Evolutionary conservation across 2,888 invertebrate genomes (phyloP).

Genomic region (Artemia sp.): DNA sequence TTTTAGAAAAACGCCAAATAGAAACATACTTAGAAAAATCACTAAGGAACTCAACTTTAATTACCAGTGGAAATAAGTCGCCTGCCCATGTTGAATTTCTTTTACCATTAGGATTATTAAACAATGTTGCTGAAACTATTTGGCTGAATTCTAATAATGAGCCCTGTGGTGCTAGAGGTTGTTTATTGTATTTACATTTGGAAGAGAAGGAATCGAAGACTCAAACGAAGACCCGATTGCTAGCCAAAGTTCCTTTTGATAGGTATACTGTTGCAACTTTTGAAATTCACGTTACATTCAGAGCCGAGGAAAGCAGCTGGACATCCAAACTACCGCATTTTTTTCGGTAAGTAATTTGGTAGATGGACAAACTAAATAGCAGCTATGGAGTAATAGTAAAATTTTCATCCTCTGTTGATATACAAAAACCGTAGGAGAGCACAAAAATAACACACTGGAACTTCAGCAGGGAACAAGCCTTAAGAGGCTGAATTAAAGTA

Average conservation of each 20-base stretch:
- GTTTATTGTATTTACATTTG: not conserved
- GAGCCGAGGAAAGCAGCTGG: not conserved
- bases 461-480: no score
- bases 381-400: no score
- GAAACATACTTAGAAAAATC: slow-evolving; percentile 3
- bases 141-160: not conserved
- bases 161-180: slow-evolving; percentile 12
- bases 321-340: slow-evolving; percentile 4
- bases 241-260: slow-evolving; percentile 4
- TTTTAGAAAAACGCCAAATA: slow-evolving; percentile 6
- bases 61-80: not conserved
- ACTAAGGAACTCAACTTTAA: not conserved
- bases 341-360: not conserved
- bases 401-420: no score
- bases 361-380: no score
- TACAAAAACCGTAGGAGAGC: no score
- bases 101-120: slow-evolving; percentile 3
- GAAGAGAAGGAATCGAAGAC: slow-evolving; percentile 1
- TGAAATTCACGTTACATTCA: not conserved
- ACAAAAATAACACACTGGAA: no score
- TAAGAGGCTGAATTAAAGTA: no score
- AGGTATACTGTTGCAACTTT: not conserved
- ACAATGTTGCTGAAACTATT: slow-evolving; percentile 1
- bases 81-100: slow-evolving; percentile 5
- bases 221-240: slow-evolving; percentile 1